Conservation (phyloP, 1,140 invertebrate species). For the Anthonomus grandis region DNA sequence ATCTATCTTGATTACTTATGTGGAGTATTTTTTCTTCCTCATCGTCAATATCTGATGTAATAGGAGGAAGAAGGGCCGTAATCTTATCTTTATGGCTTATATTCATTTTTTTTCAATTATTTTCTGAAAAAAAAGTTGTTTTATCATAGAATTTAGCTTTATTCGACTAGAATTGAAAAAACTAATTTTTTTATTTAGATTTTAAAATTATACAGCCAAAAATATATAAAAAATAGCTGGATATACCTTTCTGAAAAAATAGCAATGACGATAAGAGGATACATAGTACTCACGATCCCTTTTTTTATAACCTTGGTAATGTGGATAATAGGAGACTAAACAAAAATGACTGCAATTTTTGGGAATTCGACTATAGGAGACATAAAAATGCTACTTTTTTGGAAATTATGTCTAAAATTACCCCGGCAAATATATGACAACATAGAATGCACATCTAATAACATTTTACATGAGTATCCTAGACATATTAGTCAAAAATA, state of each 20-base stretch:
- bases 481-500: neutral
- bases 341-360: neutral
- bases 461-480: conserved; percentile 15
- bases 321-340: conserved; percentile 13
- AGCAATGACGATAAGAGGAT: conserved; percentile 8
- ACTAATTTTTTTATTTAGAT: neutral
- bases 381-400: conserved; percentile 7
- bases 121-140: neutral
- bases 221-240: neutral
- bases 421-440: conserved; percentile 1
- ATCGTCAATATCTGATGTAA: conserved; percentile 10
- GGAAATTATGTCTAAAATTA: conserved; percentile 7
- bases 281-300: conserved; percentile 7
- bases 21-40: neutral
- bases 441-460: conserved; percentile 5
- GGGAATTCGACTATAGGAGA: neutral
- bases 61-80: conserved; percentile 5
- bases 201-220: neutral
- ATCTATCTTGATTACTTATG: conserved; percentile 4
- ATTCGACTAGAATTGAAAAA: neutral
- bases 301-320: conserved; percentile 12
- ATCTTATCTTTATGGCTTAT: conserved; percentile 5
- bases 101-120: conserved; percentile 11
- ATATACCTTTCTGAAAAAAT: conserved; percentile 7
- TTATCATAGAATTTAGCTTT: neutral